Evolutionary conservation across 1,140 invertebrate species (phyloP).

Genomic region (Hylaeus volcanicus): DNA sequence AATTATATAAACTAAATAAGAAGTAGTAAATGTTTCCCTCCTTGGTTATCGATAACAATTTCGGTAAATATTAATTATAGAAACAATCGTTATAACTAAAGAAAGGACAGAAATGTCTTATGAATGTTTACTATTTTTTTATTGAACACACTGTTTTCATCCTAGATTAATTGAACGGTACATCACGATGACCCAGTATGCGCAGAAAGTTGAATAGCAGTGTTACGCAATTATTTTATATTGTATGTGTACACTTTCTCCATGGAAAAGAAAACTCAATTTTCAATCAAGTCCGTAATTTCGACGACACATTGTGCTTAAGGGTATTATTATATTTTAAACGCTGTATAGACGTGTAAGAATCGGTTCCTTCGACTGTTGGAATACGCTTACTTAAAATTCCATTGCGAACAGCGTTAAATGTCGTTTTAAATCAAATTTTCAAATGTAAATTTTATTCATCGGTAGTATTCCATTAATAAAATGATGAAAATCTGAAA

Average conservation of each 20-base stretch:
- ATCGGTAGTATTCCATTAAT: slow-evolving; percentile 20
- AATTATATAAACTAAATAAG: slow-evolving; percentile 22
- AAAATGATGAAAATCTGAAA: slow-evolving; percentile 20
- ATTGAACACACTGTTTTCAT: slow-evolving; percentile 20
- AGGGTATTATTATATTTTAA: slow-evolving; percentile 19
- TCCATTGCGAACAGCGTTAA: background rate
- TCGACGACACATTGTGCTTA: background rate
- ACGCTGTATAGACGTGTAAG: slow-evolving; percentile 5
- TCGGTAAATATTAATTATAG: background rate
- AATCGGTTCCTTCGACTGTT: background rate
- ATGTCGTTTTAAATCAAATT: background rate
- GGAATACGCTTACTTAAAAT: slow-evolving; percentile 12
- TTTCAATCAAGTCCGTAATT: slow-evolving; percentile 1
- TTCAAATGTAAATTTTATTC: slow-evolving; percentile 29
- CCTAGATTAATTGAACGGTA: background rate
- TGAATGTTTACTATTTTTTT: slow-evolving; percentile 34
- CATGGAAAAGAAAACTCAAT: background rate
- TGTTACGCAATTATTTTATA: slow-evolving; percentile 4
- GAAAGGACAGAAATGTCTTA: background rate
- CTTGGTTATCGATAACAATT: background rate
- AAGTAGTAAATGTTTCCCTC: slow-evolving; percentile 38
- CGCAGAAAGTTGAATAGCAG: background rate
- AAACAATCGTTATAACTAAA: background rate
- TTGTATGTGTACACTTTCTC: background rate
- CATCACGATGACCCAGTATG: background rate